phyloP scores from a whole-genome alignment of 2,113 vertebrate species.

The Myiozetetes cayanensis region DNA sequence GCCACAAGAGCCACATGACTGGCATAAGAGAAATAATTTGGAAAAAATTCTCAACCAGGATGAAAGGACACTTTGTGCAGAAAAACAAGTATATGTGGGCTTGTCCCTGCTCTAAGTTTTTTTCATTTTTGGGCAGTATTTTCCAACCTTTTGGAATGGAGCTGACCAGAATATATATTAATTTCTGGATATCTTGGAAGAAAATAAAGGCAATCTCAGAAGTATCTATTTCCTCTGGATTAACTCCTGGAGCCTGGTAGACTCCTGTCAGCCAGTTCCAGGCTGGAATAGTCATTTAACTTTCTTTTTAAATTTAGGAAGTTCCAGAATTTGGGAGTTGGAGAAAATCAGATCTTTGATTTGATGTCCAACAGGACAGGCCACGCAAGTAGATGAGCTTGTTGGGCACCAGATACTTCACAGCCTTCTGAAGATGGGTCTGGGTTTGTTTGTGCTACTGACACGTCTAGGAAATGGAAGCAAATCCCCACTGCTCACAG shows the following conservation, averaged over 20 bases:
- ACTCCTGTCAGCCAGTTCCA: constrained; percentile 5
- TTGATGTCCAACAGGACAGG: background rate
- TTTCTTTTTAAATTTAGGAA: constrained; percentile 22
- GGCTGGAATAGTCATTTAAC: constrained; percentile 13
- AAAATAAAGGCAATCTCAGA: constrained; percentile 26
- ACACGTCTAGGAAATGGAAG: background rate
- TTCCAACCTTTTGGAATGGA: background rate
- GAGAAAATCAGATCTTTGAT: background rate
- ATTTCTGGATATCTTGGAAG: constrained; percentile 32
- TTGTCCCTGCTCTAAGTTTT: constrained; percentile 16
- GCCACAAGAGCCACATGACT: background rate
- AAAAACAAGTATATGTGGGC: background rate
- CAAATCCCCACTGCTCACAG: background rate
- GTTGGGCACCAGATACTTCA: background rate
- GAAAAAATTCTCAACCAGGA: background rate
- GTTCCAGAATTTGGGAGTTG: background rate
- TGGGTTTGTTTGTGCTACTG: background rate
- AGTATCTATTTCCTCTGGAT: constrained; percentile 45
- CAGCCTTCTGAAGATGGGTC: background rate
- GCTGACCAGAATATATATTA: background rate
- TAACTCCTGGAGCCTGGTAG: constrained; percentile 30
- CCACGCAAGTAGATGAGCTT: background rate
- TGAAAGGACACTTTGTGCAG: constrained; percentile 16
- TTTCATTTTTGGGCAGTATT: constrained; percentile 6
- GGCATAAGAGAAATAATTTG: background rate